Evolutionary conservation across 2,888 invertebrate genomes (phyloP).

Genomic region (Strigamia crassipes): DNA sequence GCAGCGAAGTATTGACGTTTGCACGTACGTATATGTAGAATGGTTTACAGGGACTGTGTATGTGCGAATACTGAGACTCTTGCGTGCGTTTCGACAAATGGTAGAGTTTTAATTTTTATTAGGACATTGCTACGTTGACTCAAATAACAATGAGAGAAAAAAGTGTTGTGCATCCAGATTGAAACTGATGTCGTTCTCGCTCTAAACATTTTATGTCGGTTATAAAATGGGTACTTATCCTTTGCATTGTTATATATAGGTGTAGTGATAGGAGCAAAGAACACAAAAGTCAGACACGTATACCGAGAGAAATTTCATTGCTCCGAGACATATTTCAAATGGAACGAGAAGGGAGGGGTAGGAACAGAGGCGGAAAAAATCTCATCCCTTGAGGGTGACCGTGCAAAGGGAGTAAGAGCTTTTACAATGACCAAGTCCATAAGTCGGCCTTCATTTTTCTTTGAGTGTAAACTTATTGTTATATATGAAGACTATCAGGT

Average conservation of each 20-base stretch:
- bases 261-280: slow-evolving; percentile 32
- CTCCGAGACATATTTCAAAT: neutral
- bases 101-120: neutral
- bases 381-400: slow-evolving; percentile 1
- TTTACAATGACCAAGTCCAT: slow-evolving; percentile 4
- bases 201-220: slow-evolving; percentile 34
- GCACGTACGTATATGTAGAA: no score
- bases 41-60: no score
- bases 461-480: slow-evolving; percentile 34
- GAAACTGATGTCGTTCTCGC: slow-evolving; percentile 19
- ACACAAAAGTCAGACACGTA: slow-evolving; percentile 32
- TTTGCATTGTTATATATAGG: slow-evolving; percentile 37
- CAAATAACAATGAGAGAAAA: neutral
- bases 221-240: slow-evolving; percentile 30
- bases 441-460: slow-evolving; percentile 34
- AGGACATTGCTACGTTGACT: neutral
- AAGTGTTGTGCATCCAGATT: slow-evolving; percentile 11
- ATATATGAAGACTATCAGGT: slow-evolving; percentile 14
- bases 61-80: no score
- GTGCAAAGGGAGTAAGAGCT: neutral
- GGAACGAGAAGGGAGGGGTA: neutral
- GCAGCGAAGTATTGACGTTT: no score
- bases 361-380: neutral
- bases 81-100: no score
- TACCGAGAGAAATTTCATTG: slow-evolving; percentile 12